Evolutionary conservation across 2,888 invertebrate species (phyloP).

Genomic region (Panorpa germanica): DNA sequence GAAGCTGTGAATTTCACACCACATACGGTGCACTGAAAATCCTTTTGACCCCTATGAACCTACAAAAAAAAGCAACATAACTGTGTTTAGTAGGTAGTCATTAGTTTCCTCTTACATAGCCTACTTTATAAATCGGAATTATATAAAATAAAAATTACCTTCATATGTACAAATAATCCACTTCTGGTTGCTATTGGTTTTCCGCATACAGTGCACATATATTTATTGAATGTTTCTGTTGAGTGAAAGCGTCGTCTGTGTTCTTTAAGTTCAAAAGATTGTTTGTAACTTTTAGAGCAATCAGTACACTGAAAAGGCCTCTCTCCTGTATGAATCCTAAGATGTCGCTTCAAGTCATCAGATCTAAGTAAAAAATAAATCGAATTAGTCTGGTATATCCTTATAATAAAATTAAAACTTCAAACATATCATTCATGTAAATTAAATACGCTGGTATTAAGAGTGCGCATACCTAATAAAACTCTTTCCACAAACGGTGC

Average conservation of each 20-base stretch:
- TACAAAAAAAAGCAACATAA: too few relatives aligned
- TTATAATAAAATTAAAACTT: too few relatives aligned
- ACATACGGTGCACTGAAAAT: slow-evolving; percentile 12
- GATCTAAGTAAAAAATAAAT: too few relatives aligned
- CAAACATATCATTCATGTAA: too few relatives aligned
- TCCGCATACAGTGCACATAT: slow-evolving; percentile 13
- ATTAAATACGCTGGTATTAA: too few relatives aligned
- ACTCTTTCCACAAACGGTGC: slow-evolving; percentile 12
- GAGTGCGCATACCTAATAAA: too few relatives aligned
- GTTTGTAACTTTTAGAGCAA: slow-evolving; percentile 14
- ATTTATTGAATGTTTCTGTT: slow-evolving; percentile 11
- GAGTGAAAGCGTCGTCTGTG: slow-evolving; percentile 12
- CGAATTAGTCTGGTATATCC: too few relatives aligned
- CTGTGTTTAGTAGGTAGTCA: too few relatives aligned
- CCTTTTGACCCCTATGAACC: slow-evolving; percentile 13
- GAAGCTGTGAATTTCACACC: slow-evolving; percentile 11
- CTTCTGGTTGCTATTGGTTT: slow-evolving; percentile 12
- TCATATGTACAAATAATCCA: slow-evolving; percentile 13
- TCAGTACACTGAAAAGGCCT: slow-evolving; percentile 14
- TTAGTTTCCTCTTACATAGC: too few relatives aligned
- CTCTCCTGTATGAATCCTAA: slow-evolving; percentile 13
- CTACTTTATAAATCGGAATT: too few relatives aligned
- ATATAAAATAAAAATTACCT: too few relatives aligned
- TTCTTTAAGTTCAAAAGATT: slow-evolving; percentile 12
- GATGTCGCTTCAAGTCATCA: slow-evolving; percentile 13